A percentile compares a stretch with the other conserved stretches of the same genome.
Conservation (phyloP, 30 jellyfish, hydroid and myxozoan species). For the Cassiopea xamachana region DNA sequence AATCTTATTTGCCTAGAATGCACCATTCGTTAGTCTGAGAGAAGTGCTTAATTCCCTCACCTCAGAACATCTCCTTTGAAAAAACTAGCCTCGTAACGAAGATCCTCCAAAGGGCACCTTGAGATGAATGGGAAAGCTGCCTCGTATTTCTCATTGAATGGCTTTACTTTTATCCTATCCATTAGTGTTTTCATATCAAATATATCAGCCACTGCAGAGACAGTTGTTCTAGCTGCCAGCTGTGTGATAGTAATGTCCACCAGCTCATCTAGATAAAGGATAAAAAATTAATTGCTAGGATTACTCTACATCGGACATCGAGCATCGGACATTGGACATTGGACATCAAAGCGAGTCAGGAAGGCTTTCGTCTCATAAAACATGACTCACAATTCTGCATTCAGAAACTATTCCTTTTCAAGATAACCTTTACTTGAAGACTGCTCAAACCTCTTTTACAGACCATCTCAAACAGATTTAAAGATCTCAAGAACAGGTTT, state of each 20-base stretch:
- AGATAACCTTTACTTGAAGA: too few species aligned
- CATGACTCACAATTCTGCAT: too few species aligned
- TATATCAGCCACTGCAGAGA: slow-evolving; percentile 34
- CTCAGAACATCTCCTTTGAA: neutral
- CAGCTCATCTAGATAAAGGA: slow-evolving; percentile 33
- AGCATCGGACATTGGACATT: too few species aligned
- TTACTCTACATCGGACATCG: too few species aligned
- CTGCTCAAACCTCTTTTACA: too few species aligned
- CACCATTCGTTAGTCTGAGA: neutral
- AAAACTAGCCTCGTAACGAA: neutral
- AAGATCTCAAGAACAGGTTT: too few species aligned
- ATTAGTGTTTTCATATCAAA: slow-evolving; percentile 39
- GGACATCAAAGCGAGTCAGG: too few species aligned
- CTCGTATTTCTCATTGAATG: neutral
- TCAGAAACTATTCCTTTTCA: too few species aligned
- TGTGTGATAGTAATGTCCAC: slow-evolving; percentile 15
- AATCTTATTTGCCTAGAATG: too few species aligned
- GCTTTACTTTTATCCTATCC: slow-evolving; percentile 26
- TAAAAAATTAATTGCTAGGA: too few species aligned
- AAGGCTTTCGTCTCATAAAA: too few species aligned
- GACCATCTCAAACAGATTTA: too few species aligned
- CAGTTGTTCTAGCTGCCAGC: slow-evolving; percentile 11
- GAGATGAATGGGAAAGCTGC: neutral
- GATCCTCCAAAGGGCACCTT: neutral
- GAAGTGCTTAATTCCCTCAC: neutral